Percentiles rank a stretch among this genome's conserved stretches.
phyloP scores from a whole-genome alignment of 2,888 invertebrate genomes.

The Aspidapion aeneum region DNA sequence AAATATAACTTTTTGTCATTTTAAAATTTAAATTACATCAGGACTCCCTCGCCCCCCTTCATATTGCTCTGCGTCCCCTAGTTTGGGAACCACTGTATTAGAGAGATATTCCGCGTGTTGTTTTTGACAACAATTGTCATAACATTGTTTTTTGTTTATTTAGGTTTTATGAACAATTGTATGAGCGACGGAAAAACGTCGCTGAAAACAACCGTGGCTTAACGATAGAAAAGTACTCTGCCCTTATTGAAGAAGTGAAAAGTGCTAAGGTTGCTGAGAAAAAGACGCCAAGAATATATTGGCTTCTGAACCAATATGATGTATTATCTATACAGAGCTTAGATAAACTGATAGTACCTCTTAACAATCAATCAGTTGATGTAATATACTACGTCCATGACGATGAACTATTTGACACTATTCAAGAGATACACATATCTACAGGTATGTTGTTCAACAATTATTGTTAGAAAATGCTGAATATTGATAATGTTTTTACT shows the following conservation, averaged over 20 bases:
- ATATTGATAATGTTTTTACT: constrained; percentile 7
- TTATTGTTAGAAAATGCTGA: constrained; percentile 2
- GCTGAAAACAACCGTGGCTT: too few species aligned
- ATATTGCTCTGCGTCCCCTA: too few species aligned
- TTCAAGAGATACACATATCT: constrained; percentile 13
- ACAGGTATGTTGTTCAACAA: constrained; percentile 11
- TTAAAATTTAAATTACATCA: too few species aligned
- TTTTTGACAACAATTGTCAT: too few species aligned
- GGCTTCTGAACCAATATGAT: constrained; percentile 16
- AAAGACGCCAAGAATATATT: constrained; percentile 16
- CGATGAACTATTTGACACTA: constrained; percentile 16
- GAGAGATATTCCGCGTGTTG: too few species aligned
- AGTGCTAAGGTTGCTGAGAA: constrained; percentile 13
- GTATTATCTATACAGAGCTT: constrained; percentile 12
- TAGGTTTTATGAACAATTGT: too few species aligned
- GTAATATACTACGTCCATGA: constrained; percentile 19
- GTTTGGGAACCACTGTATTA: too few species aligned
- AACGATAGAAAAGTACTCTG: too few species aligned
- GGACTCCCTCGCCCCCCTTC: too few species aligned
- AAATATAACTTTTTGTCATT: too few species aligned
- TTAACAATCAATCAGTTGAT: constrained; percentile 12
- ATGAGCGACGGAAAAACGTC: too few species aligned
- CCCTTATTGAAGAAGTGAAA: constrained; percentile 19
- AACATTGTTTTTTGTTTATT: too few species aligned
- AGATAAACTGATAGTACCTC: constrained; percentile 15